Evolutionary conservation across 2,113 vertebrate genomes (phyloP).

Genomic region (Aspidoscelis tigris): DNA sequence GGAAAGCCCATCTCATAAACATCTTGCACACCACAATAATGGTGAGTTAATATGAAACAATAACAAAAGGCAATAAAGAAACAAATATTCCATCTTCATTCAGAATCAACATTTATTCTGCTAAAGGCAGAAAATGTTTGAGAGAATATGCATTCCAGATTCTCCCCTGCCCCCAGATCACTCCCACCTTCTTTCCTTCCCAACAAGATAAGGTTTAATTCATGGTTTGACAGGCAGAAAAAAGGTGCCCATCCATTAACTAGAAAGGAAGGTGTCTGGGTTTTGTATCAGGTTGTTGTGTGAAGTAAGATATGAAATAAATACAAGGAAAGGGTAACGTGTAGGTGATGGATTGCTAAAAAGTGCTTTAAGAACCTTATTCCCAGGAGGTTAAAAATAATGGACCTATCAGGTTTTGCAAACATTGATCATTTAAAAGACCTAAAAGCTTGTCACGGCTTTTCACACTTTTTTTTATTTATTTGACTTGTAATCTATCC

Average conservation of each 20-base stretch:
- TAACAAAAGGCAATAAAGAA: not conserved
- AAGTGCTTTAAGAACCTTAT: not conserved
- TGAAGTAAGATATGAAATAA: conserved; percentile 20
- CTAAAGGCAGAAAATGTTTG: fast-evolving
- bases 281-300: conserved; percentile 16
- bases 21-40: too few relatives aligned
- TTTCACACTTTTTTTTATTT: not conserved
- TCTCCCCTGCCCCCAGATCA: not conserved
- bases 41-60: not conserved
- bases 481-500: not conserved
- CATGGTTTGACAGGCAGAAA: fast-evolving
- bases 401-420: not conserved
- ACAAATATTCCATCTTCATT: not conserved
- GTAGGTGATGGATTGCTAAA: not conserved
- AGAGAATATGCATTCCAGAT: not conserved
- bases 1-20: not conserved
- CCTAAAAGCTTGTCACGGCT: not conserved
- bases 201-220: not conserved
- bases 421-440: not conserved
- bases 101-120: not conserved
- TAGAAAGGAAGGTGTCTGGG: not conserved
- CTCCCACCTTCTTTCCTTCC: not conserved
- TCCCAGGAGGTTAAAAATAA: conserved; percentile 8
- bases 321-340: not conserved
- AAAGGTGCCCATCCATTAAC: not conserved